phyloP scores from a whole-genome alignment of 2,888 invertebrate species.

The Nomada goodeniana region DNA sequence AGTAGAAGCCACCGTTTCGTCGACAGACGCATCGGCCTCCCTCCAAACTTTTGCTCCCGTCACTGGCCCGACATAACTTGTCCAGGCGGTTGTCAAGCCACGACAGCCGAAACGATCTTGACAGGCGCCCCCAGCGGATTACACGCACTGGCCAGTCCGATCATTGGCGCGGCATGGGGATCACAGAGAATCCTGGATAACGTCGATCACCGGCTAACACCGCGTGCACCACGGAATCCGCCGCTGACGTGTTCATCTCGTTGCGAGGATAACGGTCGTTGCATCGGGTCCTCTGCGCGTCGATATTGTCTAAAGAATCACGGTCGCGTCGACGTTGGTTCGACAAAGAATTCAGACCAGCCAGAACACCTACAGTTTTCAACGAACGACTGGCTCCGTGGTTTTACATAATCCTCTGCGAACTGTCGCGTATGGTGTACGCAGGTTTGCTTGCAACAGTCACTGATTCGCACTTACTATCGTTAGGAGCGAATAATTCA shows the following conservation, averaged over 20 bases:
- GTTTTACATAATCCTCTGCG: background rate
- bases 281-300: background rate
- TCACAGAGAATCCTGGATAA: constrained; percentile 29
- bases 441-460: background rate
- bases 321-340: background rate
- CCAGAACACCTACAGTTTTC: background rate
- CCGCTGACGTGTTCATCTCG: constrained; percentile 37
- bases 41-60: constrained; percentile 38
- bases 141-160: constrained; percentile 48
- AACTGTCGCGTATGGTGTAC: background rate
- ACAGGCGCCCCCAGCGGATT: constrained; percentile 43
- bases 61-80: constrained; percentile 51
- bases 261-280: background rate
- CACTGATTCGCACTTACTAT: background rate
- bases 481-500: too few relatives aligned
- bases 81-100: constrained; percentile 48
- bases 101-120: constrained; percentile 48
- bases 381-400: background rate
- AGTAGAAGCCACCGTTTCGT: constrained; percentile 52
- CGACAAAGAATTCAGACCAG: too few relatives aligned
- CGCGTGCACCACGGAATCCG: background rate
- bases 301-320: background rate
- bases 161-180: constrained; percentile 49
- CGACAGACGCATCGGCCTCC: constrained; percentile 51
- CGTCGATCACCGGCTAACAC: constrained; percentile 29